Evolutionary conservation across 2,888 invertebrate genomes (phyloP).

Genomic region (Octonoba sinensis): DNA sequence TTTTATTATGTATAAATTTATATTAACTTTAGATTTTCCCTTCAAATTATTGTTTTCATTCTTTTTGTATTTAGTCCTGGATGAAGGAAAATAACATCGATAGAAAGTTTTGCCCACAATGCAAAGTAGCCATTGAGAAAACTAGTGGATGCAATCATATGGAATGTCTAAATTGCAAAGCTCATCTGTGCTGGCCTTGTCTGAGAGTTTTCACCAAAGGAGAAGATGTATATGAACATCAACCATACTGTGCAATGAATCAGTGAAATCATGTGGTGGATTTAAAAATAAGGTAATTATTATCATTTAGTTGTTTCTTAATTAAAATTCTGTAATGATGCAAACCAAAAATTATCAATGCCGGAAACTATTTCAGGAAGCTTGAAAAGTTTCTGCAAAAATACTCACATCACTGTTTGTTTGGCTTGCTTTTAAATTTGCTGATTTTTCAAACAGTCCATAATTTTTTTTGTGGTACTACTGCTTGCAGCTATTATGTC

Average conservation of each 20-base stretch:
- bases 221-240: conserved; percentile 39
- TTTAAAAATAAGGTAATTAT: too few relatives aligned
- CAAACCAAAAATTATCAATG: too few relatives aligned
- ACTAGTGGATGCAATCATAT: conserved; percentile 50
- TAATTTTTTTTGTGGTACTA: too few relatives aligned
- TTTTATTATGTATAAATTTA: not conserved
- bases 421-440: too few relatives aligned
- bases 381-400: too few relatives aligned
- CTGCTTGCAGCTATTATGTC: too few relatives aligned
- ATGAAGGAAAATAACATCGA: conserved; percentile 18
- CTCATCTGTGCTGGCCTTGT: conserved; percentile 59
- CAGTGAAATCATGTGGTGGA: not conserved
- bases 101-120: conserved; percentile 47
- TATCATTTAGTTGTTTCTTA: too few relatives aligned
- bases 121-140: conserved; percentile 49
- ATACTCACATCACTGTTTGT: too few relatives aligned
- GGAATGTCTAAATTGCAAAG: conserved; percentile 44
- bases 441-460: too few relatives aligned
- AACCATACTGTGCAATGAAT: conserved; percentile 41
- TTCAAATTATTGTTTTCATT: not conserved
- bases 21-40: not conserved
- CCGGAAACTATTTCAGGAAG: too few relatives aligned
- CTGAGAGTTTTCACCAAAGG: conserved; percentile 23
- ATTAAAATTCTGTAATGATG: too few relatives aligned
- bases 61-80: conserved; percentile 27